Conservation (phyloP, 1,140 invertebrate genomes). For the Drusus annulatus region DNA sequence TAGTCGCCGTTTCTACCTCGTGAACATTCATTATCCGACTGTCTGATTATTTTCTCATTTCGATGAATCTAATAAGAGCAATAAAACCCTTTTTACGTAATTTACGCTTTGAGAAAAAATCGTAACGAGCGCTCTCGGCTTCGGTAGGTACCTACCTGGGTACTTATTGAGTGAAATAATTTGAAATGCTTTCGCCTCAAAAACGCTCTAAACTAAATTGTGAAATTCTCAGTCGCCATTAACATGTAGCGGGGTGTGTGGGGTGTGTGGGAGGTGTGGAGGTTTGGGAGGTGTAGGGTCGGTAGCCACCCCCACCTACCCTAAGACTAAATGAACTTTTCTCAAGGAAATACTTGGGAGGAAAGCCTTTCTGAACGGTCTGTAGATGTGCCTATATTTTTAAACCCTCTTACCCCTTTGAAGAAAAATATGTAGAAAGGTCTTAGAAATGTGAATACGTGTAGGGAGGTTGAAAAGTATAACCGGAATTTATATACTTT, state of each 20-base stretch:
- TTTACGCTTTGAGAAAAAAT: slow-evolving; percentile 39
- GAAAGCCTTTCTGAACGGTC: slow-evolving; percentile 49
- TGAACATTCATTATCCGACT: slow-evolving; percentile 37
- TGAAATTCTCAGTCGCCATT: slow-evolving; percentile 59
- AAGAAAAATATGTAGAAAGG: slow-evolving; percentile 60
- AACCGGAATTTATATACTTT: too few species aligned
- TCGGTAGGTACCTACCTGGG: background rate
- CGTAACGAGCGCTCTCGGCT: slow-evolving; percentile 12
- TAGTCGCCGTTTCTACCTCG: slow-evolving; percentile 24
- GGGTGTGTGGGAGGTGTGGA: background rate
- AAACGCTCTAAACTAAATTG: slow-evolving; percentile 56
- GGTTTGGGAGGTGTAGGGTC: too few species aligned
- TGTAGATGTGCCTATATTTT: slow-evolving; percentile 58
- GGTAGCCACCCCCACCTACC: slow-evolving; percentile 15
- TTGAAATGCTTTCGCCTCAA: slow-evolving; percentile 57
- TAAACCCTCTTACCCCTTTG: slow-evolving; percentile 58
- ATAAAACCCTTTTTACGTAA: slow-evolving; percentile 45
- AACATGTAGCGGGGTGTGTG: slow-evolving; percentile 46
- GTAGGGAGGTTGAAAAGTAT: slow-evolving; percentile 37
- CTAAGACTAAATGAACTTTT: slow-evolving; percentile 56
- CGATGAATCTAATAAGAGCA: slow-evolving; percentile 47
- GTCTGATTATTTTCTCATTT: slow-evolving; percentile 42
- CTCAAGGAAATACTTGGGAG: slow-evolving; percentile 39
- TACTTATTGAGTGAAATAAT: slow-evolving; percentile 58
- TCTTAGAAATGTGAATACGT: slow-evolving; percentile 58